Evolutionary conservation across 2,888 invertebrate species (phyloP).

Genomic region (Cloeon dipterum): DNA sequence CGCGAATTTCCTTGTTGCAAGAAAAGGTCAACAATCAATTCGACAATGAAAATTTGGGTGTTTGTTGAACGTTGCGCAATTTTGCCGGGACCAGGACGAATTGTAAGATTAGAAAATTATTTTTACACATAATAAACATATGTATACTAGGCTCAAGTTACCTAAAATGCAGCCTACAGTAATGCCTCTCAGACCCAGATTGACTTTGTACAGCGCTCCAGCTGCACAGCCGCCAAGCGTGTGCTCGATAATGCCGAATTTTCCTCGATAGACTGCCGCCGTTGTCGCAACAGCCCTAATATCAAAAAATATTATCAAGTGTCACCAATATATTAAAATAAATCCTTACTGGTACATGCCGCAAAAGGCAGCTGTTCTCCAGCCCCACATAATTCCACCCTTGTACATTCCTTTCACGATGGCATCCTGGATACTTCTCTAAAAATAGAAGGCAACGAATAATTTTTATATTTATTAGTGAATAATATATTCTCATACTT

Average conservation of each 20-base stretch:
- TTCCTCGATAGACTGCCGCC: constrained; percentile 39
- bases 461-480: constrained; percentile 12
- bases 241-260: constrained; percentile 42
- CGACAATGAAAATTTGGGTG: too few relatives aligned
- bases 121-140: too few relatives aligned
- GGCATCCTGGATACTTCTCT: constrained; percentile 45
- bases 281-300: constrained; percentile 36
- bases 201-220: constrained; percentile 40
- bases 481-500: constrained; percentile 14
- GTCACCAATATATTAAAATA: background rate
- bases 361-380: constrained; percentile 41
- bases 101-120: too few relatives aligned
- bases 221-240: constrained; percentile 35
- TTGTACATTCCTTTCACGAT: constrained; percentile 42
- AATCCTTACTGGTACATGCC: constrained; percentile 36
- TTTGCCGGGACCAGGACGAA: too few relatives aligned
- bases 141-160: too few relatives aligned
- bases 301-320: constrained; percentile 9
- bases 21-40: too few relatives aligned
- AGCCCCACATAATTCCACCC: constrained; percentile 47
- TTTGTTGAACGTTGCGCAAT: too few relatives aligned
- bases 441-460: constrained; percentile 7
- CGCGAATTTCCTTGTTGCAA: too few relatives aligned
- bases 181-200: constrained; percentile 40
- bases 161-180: constrained; percentile 42